Evolutionary conservation across 2,888 invertebrate species (phyloP).

Genomic region (Epistrophe eligans): DNA sequence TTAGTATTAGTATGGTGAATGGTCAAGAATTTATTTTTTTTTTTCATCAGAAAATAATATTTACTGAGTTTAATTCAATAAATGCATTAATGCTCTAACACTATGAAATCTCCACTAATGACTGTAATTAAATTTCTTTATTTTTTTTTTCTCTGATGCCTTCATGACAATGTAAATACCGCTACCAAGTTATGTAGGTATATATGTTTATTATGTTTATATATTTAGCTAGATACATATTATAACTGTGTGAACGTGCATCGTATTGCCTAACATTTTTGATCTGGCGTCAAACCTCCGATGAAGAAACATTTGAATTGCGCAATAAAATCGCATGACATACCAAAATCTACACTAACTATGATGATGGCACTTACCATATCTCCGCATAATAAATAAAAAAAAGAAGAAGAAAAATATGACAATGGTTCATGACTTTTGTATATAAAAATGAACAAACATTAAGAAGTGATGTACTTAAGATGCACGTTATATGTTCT

Average conservation of each 20-base stretch:
- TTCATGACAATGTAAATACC: constrained; percentile 10
- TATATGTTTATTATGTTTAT: not conserved
- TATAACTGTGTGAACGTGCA: constrained; percentile 29
- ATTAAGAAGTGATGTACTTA: constrained; percentile 1
- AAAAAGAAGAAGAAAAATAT: constrained; percentile 17
- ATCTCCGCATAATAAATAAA: constrained; percentile 5
- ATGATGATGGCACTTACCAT: not conserved
- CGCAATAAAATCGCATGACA: constrained; percentile 36
- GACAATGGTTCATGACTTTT: constrained; percentile 26
- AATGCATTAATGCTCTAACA: constrained; percentile 1
- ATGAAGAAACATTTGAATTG: constrained; percentile 41
- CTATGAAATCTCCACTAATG: constrained; percentile 3
- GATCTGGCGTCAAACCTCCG: constrained; percentile 21
- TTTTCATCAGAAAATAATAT: not conserved
- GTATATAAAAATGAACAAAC: not conserved
- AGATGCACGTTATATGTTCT: constrained; percentile 6
- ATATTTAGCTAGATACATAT: not conserved
- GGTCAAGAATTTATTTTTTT: not conserved
- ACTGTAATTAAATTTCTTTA: constrained; percentile 27
- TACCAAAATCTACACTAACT: not conserved
- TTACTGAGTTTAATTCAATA: not conserved
- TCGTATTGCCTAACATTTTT: constrained; percentile 35
- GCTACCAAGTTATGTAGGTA: not conserved
- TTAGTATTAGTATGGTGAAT: not conserved
- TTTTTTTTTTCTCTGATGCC: constrained; percentile 3